Conservation (phyloP, 2,113 vertebrate species). For the Camelus bactrianus region DNA sequence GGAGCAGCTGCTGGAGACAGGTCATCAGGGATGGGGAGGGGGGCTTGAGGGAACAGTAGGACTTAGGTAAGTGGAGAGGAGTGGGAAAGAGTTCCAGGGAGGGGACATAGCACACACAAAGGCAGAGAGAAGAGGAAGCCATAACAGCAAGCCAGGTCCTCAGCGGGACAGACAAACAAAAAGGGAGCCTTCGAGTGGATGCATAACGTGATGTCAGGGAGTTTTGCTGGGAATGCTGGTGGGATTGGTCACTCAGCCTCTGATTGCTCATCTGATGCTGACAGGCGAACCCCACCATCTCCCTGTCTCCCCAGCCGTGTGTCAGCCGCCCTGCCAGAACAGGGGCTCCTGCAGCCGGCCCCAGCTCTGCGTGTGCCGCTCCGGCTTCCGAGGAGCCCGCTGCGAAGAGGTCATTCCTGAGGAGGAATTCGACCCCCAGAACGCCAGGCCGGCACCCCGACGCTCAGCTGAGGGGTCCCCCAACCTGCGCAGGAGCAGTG, state of each 20-base stretch:
- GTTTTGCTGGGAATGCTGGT: background rate
- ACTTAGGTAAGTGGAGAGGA: background rate
- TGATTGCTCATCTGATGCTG: background rate
- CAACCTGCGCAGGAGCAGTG: conserved; percentile 73
- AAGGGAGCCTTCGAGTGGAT: fast-evolving
- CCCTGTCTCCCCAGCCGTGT: conserved; percentile 87
- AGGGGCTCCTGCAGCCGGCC: conserved; percentile 90
- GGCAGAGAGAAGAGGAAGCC: background rate
- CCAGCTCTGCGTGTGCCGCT: conserved; percentile 90
- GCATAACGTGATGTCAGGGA: fast-evolving
- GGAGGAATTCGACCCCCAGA: conserved; percentile 86
- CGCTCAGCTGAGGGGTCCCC: conserved; percentile 24
- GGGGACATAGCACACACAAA: background rate
- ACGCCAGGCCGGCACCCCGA: conserved; percentile 67
- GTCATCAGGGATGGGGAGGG: background rate
- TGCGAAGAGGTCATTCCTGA: conserved; percentile 89
- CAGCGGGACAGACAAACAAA: background rate
- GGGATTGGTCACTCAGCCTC: background rate
- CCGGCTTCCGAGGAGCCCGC: conserved; percentile 87
- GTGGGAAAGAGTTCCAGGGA: background rate
- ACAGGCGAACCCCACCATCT: background rate
- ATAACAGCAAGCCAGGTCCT: background rate
- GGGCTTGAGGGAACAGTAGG: background rate
- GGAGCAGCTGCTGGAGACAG: background rate
- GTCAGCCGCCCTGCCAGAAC: conserved; percentile 90